phyloP scores from a whole-genome alignment of 1,140 invertebrate genomes.

The Caenorhabditis briggsae region DNA sequence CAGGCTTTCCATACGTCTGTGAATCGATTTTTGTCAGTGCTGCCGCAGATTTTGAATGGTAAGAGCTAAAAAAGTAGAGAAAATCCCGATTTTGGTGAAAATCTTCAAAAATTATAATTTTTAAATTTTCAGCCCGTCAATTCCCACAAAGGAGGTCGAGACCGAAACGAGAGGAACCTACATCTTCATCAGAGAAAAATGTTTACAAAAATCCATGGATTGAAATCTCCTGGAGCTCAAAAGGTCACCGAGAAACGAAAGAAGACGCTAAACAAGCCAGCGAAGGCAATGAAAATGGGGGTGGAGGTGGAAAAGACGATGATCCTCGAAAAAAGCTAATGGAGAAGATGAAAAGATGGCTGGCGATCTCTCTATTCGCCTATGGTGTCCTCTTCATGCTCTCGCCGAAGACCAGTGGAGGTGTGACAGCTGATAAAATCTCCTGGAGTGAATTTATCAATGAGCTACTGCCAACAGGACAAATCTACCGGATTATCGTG shows the following conservation, averaged over 20 bases:
- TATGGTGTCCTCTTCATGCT: constrained; percentile 67
- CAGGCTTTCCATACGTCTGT: too few relatives aligned
- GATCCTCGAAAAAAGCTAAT: constrained; percentile 60
- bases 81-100: not conserved
- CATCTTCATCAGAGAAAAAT: not conserved
- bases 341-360: constrained; percentile 66
- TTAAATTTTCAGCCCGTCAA: constrained; percentile 16
- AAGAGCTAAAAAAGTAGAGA: not conserved
- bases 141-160: constrained; percentile 15
- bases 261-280: not conserved
- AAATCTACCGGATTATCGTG: constrained; percentile 63
- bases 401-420: not conserved
- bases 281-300: constrained; percentile 2
- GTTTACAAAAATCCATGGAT: not conserved
- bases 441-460: constrained; percentile 71
- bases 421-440: constrained; percentile 44
- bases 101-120: too few relatives aligned
- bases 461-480: constrained; percentile 70
- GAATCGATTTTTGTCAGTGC: not conserved
- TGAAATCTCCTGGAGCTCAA: constrained; percentile 36
- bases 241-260: constrained; percentile 31
- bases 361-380: constrained; percentile 69
- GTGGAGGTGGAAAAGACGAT: constrained; percentile 53
- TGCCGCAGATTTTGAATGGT: constrained; percentile 47
- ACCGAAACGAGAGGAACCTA: not conserved